A percentile compares a stretch with the other conserved stretches of the same genome.
phyloP scores from a whole-genome alignment of 2,113 vertebrate species.

The Crotalus horridus region DNA sequence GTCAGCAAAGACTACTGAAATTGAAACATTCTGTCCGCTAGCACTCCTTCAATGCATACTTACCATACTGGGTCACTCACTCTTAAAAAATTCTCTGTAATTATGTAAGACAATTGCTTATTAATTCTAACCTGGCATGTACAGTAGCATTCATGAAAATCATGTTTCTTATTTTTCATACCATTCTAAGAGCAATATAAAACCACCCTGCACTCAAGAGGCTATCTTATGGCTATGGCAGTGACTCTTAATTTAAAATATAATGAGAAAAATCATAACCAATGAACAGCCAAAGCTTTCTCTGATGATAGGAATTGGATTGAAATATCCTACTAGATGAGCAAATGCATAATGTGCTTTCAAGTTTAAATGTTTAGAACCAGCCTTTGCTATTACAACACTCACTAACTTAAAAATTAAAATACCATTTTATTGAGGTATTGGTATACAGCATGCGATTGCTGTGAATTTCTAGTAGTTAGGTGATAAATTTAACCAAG shows the following conservation, averaged over 20 bases:
- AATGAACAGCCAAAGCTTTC: not conserved
- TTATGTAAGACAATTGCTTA: not conserved
- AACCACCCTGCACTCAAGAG: not conserved
- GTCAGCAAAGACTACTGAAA: not conserved
- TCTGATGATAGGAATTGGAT: not conserved
- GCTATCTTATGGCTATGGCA: not conserved
- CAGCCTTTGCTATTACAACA: not conserved
- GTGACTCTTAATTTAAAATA: not conserved
- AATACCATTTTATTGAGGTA: not conserved
- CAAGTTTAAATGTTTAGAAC: not conserved
- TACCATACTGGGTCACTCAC: not conserved
- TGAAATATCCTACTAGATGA: not conserved
- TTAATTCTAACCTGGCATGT: not conserved
- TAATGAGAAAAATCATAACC: not conserved
- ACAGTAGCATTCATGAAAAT: not conserved
- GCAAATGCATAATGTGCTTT: not conserved
- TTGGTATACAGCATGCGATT: not conserved
- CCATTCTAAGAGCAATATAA: not conserved
- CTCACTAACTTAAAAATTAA: not conserved
- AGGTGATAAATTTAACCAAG: not conserved
- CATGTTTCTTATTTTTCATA: not conserved
- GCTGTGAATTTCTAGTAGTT: not conserved
- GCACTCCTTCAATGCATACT: not conserved
- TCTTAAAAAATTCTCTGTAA: not conserved
- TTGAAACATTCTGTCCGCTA: not conserved